Base-by-base conservation (phyloP, 2,888 invertebrate species). In the Macaria liturata region DNA sequence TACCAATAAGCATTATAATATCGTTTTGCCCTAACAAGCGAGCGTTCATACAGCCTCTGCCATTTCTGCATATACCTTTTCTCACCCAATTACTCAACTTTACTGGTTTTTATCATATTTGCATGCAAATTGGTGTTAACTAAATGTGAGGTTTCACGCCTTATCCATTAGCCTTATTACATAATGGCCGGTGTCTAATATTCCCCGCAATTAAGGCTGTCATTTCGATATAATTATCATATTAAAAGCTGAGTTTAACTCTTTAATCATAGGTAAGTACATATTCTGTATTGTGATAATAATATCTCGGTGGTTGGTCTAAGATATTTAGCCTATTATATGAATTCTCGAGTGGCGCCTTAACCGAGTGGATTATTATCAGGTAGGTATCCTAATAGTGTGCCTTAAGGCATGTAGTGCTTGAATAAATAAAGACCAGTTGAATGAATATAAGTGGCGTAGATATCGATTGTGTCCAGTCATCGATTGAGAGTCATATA, bases 81-180 rank as follows among this genome's bases (percentile, higher is more conserved):
- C 46, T 48, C 51, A 57, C 37, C 53, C 9, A 53, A 39, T 57
- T 57, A 49, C 48, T 42, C 31, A 34, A 58, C 42, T 46, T 49
- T 57, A 46, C 57, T 53, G 20, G 49, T 49, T 51, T 57, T 59
- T 46, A 47, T 50, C 47, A 47, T 49, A 47, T 55, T 59, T 52
- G 51, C 47, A 48, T 55, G 59, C 42, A 52, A 59, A 59, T 55
- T 32, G 48, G 44, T 5, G 32, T 51, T 57, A 32, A 32, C 49
- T 50, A 40, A 59, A 60, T 56, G 55, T 49, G 42, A 42, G 37
- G 52, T 55, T 60, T 60, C 52, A 52, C 59, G 55, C 59, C 59
- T 60, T 52, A 20, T 46, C 50, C 59, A 60, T 60, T 60, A 49
- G 46, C 59, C 52, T 56, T 56, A 52, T 60, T 53, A 34, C 43